These are phyloP conservation scores for Diadromus collaris DNA, from an alignment of 2,888 invertebrate genomes.

Conservation along the genomic window DNA sequence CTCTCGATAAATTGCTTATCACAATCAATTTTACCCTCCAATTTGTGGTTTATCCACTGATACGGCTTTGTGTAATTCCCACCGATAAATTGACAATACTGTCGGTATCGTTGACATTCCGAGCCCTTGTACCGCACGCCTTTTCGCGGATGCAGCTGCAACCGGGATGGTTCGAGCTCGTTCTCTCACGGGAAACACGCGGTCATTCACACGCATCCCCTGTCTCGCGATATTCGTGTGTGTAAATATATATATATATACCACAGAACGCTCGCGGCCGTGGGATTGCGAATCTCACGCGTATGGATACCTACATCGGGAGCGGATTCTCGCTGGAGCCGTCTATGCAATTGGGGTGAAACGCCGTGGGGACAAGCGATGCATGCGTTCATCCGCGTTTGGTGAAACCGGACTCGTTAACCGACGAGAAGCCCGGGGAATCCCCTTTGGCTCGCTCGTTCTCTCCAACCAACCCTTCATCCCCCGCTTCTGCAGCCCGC, in stretches of 20 bases:
- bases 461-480: conserved; percentile 17
- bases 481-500: background rate
- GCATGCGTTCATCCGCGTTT: conserved; percentile 40
- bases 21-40: background rate
- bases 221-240: background rate
- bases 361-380: conserved; percentile 35
- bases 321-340: conserved; percentile 25
- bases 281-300: conserved; percentile 35
- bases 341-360: conserved; percentile 20
- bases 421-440: conserved; percentile 37
- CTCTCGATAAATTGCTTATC: background rate
- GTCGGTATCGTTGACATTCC: background rate
- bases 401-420: conserved; percentile 43
- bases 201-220: conserved; percentile 14
- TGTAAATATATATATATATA: too few species aligned
- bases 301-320: conserved; percentile 7
- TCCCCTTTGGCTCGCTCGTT: conserved; percentile 49
- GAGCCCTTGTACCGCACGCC: conserved; percentile 6
- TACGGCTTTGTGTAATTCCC: background rate
- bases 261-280: conserved; percentile 15
- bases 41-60: background rate
- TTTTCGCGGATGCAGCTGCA: conserved; percentile 16
- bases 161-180: background rate
- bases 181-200: conserved; percentile 10
- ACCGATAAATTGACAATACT: background rate